A percentile compares a stretch with the other conserved stretches of the same genome.
These are phyloP conservation scores for Notodonta ziczac DNA, from an alignment of 2,888 invertebrate species.

Conservation along the genomic window DNA sequence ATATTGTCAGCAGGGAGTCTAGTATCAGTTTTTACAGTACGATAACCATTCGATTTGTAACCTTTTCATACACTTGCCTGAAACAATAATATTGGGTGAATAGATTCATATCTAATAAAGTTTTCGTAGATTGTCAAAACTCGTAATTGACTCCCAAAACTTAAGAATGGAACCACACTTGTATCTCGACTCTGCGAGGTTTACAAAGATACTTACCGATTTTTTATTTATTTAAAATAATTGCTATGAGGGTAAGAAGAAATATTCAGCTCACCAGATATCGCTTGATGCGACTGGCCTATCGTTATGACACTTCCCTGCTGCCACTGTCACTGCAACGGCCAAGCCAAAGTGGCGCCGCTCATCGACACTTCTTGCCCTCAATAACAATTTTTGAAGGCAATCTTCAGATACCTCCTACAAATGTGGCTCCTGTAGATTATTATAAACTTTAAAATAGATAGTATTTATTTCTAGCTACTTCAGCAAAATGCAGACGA, in stretches of 20 bases:
- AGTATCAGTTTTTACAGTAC: background rate
- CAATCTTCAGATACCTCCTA: slow-evolving; percentile 2
- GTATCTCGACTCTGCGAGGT: slow-evolving; percentile 11
- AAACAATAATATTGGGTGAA: no score
- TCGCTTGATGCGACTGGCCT: no score
- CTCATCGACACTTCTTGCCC: no score
- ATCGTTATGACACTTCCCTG: no score
- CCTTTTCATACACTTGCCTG: no score
- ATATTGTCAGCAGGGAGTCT: slow-evolving; percentile 27
- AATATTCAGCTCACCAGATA: no score
- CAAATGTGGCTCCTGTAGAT: slow-evolving; percentile 32
- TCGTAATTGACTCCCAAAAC: slow-evolving; percentile 9
- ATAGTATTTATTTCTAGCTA: slow-evolving; percentile 20
- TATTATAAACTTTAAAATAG: slow-evolving; percentile 18
- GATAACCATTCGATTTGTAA: background rate
- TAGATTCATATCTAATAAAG: no score
- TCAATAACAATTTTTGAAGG: background rate
- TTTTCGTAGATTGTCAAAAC: background rate
- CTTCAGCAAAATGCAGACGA: slow-evolving; percentile 1
- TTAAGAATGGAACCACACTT: slow-evolving; percentile 34
- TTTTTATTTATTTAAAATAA: background rate
- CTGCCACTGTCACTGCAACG: no score
- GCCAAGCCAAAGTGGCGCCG: no score
- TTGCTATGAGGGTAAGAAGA: no score
- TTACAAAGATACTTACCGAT: background rate